These are phyloP conservation scores for Solenopsis fugax DNA, from an alignment of 1,140 invertebrate genomes.

Conservation along the genomic window DNA sequence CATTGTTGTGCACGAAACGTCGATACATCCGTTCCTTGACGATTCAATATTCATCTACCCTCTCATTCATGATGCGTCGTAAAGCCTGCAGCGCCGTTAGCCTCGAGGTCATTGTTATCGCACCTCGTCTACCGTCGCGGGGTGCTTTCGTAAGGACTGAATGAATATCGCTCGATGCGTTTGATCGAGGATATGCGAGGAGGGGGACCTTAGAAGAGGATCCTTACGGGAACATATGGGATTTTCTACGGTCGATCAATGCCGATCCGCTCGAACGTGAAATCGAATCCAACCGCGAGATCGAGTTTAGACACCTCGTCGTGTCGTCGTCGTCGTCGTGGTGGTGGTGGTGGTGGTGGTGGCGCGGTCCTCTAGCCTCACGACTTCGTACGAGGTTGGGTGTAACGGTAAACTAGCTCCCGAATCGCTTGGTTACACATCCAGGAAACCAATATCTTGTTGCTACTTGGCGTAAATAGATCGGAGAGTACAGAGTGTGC, in stretches of 20 bases:
- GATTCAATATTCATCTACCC: constrained; percentile 46
- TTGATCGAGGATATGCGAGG: constrained; percentile 44
- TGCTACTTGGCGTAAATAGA: constrained; percentile 68
- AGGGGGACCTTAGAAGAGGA: constrained; percentile 53
- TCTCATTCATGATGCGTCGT: constrained; percentile 9
- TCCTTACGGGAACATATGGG: constrained; percentile 75
- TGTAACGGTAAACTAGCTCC: constrained; percentile 74
- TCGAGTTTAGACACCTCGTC: constrained; percentile 63
- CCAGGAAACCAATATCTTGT: constrained; percentile 66
- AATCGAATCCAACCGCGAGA: constrained; percentile 75
- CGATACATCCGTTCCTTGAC: constrained; percentile 55
- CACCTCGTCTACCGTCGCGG: not conserved
- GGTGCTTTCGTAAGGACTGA: constrained; percentile 10
- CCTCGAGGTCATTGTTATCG: constrained; percentile 58
- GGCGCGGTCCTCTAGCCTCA: constrained; percentile 14
- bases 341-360: not conserved
- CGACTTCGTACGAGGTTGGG: constrained; percentile 2
- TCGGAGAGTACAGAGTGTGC: constrained; percentile 43
- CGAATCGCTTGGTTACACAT: constrained; percentile 73
- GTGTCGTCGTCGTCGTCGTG: not conserved
- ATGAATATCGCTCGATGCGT: constrained; percentile 56
- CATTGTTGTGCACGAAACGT: constrained; percentile 43
- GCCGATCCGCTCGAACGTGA: constrained; percentile 72
- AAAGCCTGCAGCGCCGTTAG: constrained; percentile 40
- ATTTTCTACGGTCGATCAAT: constrained; percentile 74